Base-by-base conservation (phyloP, 2,113 vertebrate species). In the Sinocyclocheilus rhinocerous region DNA sequence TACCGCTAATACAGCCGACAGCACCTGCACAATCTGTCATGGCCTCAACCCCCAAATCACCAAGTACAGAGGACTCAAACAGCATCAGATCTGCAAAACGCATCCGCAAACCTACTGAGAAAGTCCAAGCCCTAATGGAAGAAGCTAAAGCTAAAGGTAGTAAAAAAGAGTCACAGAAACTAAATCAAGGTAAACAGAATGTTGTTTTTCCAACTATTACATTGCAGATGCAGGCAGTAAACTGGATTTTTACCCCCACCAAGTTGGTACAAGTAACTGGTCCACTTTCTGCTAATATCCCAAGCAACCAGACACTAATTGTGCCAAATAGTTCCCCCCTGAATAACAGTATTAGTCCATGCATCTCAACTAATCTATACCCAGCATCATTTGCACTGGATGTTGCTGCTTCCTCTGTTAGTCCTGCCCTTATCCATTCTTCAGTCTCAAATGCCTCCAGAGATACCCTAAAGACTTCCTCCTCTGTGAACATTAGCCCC, bases 191-290 rank as follows among this genome's bases (percentile, higher is more conserved):
- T 6, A 39, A 84, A n/a, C 6, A 24, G 15, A 33, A 33, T 77
- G 42, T 6, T 57, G 24, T 11, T 13, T 3, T 55, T 4, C 22
- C 39, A 3, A 48, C 72, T 13, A 15, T 75, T 67, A 42, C 77
- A 84, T 48, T 90, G 33, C 59, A 86, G 76, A 16, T 70, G 36
- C 61, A 81, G 9, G 77, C 87, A 8, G 80, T 95, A 6, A 92
- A 89, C 0, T 97, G 92, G 95, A 84, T 97, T 0, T 69, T 97
- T 48, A 93, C 94, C 0, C 86, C 95, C 0, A 88, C 91, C 24
- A 93, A 93, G 1, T 77, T 96, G 42, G 81, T 97, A 20, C 91
- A 93, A 0, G 1, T 93, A 0, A 1, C 86, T 22, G 36, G 85
- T 9, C 1, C 84, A 24, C 26, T 24, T n/a, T 18, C 82, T 55